These are phyloP conservation scores for Liolophura sinensis DNA, from an alignment of 1,140 invertebrate species.

Conservation along the genomic window DNA sequence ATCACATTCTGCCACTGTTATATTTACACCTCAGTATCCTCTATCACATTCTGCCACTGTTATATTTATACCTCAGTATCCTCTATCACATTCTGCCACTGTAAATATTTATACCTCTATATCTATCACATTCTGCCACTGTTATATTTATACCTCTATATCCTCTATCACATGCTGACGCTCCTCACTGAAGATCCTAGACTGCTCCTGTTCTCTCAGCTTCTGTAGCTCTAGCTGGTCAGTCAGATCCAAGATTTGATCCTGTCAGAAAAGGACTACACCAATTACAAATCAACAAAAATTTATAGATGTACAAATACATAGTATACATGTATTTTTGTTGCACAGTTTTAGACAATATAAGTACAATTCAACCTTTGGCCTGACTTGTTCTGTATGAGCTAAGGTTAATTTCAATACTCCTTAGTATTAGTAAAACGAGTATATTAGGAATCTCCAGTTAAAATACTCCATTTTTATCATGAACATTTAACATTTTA, in stretches of 20 bases:
- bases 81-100: not conserved
- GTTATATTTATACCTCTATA: constrained; percentile 44
- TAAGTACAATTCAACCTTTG: too few species aligned
- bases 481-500: too few species aligned
- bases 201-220: constrained; percentile 34
- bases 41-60: not conserved
- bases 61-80: not conserved
- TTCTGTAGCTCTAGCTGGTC: constrained; percentile 44
- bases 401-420: too few species aligned
- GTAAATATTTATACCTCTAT: not conserved
- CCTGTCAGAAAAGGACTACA: constrained; percentile 25
- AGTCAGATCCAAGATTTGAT: constrained; percentile 46
- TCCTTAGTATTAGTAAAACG: too few species aligned
- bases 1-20: not conserved
- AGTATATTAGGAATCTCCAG: too few species aligned
- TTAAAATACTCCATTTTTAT: too few species aligned
- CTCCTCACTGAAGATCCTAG: constrained; percentile 31
- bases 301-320: too few species aligned
- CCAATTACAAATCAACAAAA: too few species aligned
- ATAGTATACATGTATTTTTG: too few species aligned
- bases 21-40: not conserved
- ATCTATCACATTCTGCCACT: constrained; percentile 2
- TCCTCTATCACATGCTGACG: constrained; percentile 48
- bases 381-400: too few species aligned
- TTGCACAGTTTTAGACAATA: too few species aligned